Percentiles rank a stretch among this genome's conserved stretches.
phyloP scores from a whole-genome alignment of 2,888 invertebrate species.

The Drosophila nigricruria region DNA sequence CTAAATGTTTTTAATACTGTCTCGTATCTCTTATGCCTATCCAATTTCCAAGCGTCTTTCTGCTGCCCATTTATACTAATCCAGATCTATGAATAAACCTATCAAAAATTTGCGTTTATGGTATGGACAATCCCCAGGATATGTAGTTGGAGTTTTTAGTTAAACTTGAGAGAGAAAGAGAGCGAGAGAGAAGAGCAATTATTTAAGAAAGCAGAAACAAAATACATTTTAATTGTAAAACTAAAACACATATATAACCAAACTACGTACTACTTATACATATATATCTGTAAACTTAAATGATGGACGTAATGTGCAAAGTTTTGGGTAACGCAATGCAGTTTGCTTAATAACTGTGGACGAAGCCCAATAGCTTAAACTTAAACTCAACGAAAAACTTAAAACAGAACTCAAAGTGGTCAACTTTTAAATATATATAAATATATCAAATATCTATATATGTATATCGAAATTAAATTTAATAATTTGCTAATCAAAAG shows the following conservation, averaged over 20 bases:
- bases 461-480: constrained; percentile 12
- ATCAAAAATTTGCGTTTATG: constrained; percentile 79
- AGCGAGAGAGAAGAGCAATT: constrained; percentile 1
- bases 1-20: not conserved
- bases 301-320: constrained; percentile 66
- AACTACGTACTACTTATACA: constrained; percentile 37
- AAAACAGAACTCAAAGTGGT: constrained; percentile 65
- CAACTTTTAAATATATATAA: constrained; percentile 35
- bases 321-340: constrained; percentile 38
- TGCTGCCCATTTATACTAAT: constrained; percentile 34
- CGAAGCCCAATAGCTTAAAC: constrained; percentile 42
- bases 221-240: constrained; percentile 2
- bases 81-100: constrained; percentile 42
- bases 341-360: not conserved
- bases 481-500: constrained; percentile 46
- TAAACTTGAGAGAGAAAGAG: constrained; percentile 22
- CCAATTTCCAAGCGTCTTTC: constrained; percentile 1
- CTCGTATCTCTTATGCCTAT: not conserved
- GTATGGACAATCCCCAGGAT: constrained; percentile 78
- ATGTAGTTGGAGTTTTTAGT: constrained; percentile 59
- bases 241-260: constrained; percentile 22
- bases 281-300: constrained; percentile 32
- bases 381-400: constrained; percentile 47
- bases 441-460: not conserved
- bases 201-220: constrained; percentile 13